phyloP scores from a whole-genome alignment of 2,888 invertebrate genomes.

The Stomorhina lunata region DNA sequence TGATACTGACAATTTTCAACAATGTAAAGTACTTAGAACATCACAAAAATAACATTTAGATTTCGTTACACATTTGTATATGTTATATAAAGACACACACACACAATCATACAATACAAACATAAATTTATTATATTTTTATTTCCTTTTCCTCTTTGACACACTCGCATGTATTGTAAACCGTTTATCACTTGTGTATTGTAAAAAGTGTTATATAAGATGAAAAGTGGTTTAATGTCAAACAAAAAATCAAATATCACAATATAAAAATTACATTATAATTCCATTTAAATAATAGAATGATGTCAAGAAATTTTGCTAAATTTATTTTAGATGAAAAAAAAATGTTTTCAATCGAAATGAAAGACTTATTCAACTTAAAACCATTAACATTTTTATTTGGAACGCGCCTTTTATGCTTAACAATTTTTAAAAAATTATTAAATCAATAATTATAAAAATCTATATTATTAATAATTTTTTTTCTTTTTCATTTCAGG shows the following conservation, averaged over 20 bases:
- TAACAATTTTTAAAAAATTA: too few relatives aligned
- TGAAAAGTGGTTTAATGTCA: conserved; percentile 27
- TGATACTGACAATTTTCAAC: conserved; percentile 33
- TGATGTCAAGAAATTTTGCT: background rate
- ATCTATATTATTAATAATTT: too few relatives aligned
- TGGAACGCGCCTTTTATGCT: too few relatives aligned
- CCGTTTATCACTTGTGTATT: conserved; percentile 13
- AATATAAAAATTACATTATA: background rate
- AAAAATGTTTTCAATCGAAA: conserved; percentile 21
- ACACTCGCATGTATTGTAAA: background rate
- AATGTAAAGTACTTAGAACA: conserved; percentile 47
- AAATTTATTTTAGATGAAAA: background rate
- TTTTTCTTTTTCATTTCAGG: too few relatives aligned
- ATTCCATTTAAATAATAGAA: conserved; percentile 14
- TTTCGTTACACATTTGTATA: conserved; percentile 10
- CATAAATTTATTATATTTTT: background rate
- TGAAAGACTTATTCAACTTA: too few relatives aligned
- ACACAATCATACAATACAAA: background rate
- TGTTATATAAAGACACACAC: conserved; percentile 13
- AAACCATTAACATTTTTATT: too few relatives aligned
- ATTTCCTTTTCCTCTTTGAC: background rate
- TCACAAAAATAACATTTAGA: conserved; percentile 15
- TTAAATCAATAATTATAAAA: too few relatives aligned
- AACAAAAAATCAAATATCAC: conserved; percentile 30
- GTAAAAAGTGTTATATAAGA: conserved; percentile 1